Percentiles rank a stretch among this genome's conserved stretches.
phyloP scores from a whole-genome alignment of 2,797 vertebrate genomes.

The Artibeus lituratus region DNA sequence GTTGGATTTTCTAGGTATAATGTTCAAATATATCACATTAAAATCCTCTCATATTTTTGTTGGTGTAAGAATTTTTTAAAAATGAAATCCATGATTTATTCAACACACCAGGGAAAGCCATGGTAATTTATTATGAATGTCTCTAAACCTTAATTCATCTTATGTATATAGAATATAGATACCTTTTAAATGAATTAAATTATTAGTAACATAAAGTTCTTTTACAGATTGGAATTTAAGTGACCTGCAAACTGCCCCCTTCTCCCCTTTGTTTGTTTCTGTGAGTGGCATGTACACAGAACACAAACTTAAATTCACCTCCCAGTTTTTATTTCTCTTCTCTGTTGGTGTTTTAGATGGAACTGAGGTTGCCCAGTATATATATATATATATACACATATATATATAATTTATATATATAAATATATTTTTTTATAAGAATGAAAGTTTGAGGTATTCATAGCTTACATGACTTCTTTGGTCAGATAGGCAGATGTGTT shows the following conservation, averaged over 20 bases:
- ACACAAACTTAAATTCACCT: not conserved
- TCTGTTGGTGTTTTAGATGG: not conserved
- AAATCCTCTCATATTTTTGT: slow-evolving; percentile 7
- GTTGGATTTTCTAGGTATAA: not conserved
- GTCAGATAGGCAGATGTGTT: not conserved
- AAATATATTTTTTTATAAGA: not conserved
- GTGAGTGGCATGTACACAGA: not conserved
- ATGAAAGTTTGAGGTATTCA: not conserved
- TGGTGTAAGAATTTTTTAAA: not conserved
- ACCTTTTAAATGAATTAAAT: not conserved
- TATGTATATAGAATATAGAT: not conserved
- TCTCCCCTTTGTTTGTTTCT: not conserved
- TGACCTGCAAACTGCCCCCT: not conserved
- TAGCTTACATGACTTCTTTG: not conserved
- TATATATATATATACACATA: no score
- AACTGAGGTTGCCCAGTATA: not conserved
- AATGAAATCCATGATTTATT: slow-evolving; percentile 7
- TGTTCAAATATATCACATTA: not conserved
- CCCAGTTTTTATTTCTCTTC: not conserved
- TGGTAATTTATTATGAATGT: not conserved
- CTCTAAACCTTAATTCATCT: slow-evolving; percentile 30
- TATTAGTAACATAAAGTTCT: not conserved
- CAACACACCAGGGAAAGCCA: not conserved
- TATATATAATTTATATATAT: not conserved
- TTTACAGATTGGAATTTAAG: not conserved